phyloP scores from a whole-genome alignment of 2,888 invertebrate genomes.

The Heliconius charithonia region DNA sequence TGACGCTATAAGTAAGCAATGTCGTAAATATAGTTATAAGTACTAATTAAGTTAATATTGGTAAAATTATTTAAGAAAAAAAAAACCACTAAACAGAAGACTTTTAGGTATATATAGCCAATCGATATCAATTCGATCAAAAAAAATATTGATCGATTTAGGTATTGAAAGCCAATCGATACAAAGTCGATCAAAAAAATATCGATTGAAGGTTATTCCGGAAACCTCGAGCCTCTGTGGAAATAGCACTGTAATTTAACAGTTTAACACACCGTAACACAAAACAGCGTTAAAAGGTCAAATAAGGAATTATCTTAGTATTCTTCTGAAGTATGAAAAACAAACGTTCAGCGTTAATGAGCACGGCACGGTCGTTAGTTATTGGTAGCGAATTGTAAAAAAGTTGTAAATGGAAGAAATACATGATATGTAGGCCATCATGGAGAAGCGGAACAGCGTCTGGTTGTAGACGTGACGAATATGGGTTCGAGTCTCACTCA shows the following conservation, averaged over 20 bases:
- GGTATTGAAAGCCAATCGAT: no score
- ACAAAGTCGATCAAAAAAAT: background rate
- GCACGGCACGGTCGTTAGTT: background rate
- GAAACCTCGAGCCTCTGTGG: background rate
- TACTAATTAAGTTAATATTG: no score
- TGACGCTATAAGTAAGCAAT: no score
- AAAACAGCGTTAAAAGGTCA: constrained; percentile 6
- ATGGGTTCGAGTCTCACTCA: background rate
- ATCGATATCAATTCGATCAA: background rate
- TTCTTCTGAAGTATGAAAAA: constrained; percentile 2
- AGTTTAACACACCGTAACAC: constrained; percentile 15
- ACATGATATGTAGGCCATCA: background rate
- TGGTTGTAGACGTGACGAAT: background rate
- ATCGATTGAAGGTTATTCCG: background rate
- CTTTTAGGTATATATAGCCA: background rate
- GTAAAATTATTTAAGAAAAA: background rate
- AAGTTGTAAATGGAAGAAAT: background rate
- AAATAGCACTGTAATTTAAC: background rate
- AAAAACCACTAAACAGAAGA: background rate
- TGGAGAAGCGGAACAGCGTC: background rate
- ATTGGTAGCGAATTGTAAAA: background rate
- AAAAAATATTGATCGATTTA: no score
- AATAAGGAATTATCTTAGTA: constrained; percentile 2
- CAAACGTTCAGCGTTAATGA: constrained; percentile 4
- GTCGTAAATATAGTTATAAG: no score